phyloP scores from a whole-genome alignment of 2,113 vertebrate genomes.

The Rhinoderma darwinii region DNA sequence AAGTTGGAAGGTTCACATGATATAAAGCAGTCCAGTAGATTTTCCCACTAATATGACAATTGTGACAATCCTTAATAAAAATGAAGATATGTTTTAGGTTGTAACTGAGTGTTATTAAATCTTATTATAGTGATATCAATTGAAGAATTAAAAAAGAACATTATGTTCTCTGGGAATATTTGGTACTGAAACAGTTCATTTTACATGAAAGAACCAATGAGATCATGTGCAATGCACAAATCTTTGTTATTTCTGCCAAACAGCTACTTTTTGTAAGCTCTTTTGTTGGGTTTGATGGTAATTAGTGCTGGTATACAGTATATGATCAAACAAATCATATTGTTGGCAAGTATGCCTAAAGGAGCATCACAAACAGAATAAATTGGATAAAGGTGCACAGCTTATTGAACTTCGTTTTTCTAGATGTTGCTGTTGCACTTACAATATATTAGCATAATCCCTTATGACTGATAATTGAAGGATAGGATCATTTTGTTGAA shows the following conservation, averaged over 20 bases:
- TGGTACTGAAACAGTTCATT: constrained; percentile 28
- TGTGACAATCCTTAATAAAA: neutral
- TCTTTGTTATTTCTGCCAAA: constrained; percentile 34
- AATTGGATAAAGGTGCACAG: constrained; percentile 39
- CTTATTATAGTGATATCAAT: neutral
- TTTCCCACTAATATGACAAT: neutral
- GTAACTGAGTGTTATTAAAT: neutral
- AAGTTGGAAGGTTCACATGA: neutral
- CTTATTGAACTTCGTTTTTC: constrained; percentile 20
- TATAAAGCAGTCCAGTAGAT: neutral
- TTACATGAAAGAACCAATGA: constrained; percentile 41
- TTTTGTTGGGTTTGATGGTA: constrained; percentile 34
- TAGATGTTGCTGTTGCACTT: constrained; percentile 16
- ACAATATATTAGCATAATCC: neutral
- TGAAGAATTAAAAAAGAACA: constrained; percentile 25
- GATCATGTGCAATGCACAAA: constrained; percentile 27
- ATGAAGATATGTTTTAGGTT: neutral
- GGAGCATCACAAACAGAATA: constrained; percentile 36
- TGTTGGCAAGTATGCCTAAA: constrained; percentile 34
- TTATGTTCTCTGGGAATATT: constrained; percentile 17
- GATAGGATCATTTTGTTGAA: neutral
- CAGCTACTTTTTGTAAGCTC: constrained; percentile 42
- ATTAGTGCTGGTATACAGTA: constrained; percentile 30
- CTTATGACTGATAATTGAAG: constrained; percentile 45
- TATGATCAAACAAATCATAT: constrained; percentile 46